These are phyloP conservation scores for Leucopsar rothschildi DNA, from an alignment of 2,113 vertebrate genomes.

Conservation along the genomic window DNA sequence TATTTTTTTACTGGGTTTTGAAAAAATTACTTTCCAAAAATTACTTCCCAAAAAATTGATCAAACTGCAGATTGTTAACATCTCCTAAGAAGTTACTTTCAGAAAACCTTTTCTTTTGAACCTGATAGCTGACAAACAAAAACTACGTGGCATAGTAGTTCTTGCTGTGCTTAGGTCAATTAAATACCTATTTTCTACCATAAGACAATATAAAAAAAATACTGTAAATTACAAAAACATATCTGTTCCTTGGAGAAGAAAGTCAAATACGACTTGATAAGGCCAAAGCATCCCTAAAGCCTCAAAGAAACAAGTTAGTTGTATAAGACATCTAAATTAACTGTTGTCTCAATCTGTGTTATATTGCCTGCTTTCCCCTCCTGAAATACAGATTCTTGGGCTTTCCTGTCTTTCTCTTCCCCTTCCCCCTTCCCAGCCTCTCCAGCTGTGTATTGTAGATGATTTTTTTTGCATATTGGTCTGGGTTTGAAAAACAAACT, in stretches of 20 bases:
- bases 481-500: not conserved
- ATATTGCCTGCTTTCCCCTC: not conserved
- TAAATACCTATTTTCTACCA: not conserved
- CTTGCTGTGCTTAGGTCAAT: not conserved
- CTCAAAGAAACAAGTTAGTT: not conserved
- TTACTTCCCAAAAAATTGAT: not conserved
- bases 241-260: not conserved
- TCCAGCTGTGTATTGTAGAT: not conserved
- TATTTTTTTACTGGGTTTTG: not conserved
- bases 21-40: not conserved
- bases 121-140: not conserved
- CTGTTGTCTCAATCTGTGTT: accelerated
- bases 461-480: not conserved
- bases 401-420: not conserved
- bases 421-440: not conserved
- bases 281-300: not conserved
- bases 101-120: not conserved
- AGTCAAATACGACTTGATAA: not conserved
- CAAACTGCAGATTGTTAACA: not conserved
- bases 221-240: not conserved
- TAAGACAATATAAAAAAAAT: not conserved
- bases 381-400: not conserved
- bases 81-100: not conserved
- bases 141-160: not conserved
- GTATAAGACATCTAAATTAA: not conserved